Base-by-base conservation (phyloP, 2,113 vertebrate genomes). In the Tachysurus vachellii region DNA sequence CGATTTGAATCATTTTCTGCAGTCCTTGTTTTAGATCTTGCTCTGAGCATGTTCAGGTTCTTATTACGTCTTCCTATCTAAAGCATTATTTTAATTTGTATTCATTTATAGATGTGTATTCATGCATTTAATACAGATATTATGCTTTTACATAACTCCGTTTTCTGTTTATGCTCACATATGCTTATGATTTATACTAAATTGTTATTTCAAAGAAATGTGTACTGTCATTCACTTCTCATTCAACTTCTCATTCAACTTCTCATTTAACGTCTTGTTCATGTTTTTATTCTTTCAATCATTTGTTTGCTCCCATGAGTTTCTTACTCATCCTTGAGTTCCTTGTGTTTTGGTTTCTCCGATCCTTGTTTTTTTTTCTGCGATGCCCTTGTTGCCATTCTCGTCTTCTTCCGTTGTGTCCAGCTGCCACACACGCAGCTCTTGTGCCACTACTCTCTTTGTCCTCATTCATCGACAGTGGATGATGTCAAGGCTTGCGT, bases 401-500 rank as follows among this genome's bases (percentile, higher is more conserved):
- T 87, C 87, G 86, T 91, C 90, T 82, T 3, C 91, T 84, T 87
- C 59, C 56, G 21, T 87, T 31, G 44, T 86, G 77, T 88, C 83
- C 86, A 59, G 7, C 26, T 23, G 21, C 70, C 77, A 75, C 88
- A 82, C 82, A 80, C 70, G 80, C 62, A 61, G 53, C 80, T 70
- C 56, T 76, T 89, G 83, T 89, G 87, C 84, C 89, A 88, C 82
- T 82, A 85, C 91, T 56, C 91, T 93, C 92, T 92, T 92, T 93
- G 91, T 92, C 92, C 91, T 92, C 92, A 91, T 81, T 91, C 93
- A 93, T 93, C 85, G 94, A 94, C 56, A 93, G 93, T 92, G 90
- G 86, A 93, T 91, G 93, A 95, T 93, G 94, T 95, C 95, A 93
- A 93, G 87, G 94, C 94, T 95, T 95, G 96, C 96, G 96, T 95